These are phyloP conservation scores for Selene dorsalis DNA, from an alignment of 2,797 vertebrate genomes.

Conservation along the genomic window DNA sequence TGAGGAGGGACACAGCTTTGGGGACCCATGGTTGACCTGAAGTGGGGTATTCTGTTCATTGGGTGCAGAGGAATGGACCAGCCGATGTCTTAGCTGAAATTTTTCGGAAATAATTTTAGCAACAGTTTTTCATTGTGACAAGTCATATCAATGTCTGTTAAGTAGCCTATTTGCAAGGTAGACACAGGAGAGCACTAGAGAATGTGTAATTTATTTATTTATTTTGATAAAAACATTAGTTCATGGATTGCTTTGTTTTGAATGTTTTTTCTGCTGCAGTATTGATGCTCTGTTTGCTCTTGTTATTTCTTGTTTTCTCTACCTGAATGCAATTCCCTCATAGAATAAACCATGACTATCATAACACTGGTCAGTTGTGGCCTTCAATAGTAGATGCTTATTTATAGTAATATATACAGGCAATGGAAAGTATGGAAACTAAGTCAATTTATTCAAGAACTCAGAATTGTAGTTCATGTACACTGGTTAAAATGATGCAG, in stretches of 20 bases:
- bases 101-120: constrained; percentile 1
- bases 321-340: neutral
- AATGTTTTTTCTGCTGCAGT: neutral
- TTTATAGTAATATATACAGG: neutral
- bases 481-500: neutral
- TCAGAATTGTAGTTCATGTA: too few relatives aligned
- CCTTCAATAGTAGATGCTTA: neutral
- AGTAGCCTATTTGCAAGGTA: neutral
- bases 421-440: neutral
- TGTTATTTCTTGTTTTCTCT: constrained; percentile 10
- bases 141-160: neutral
- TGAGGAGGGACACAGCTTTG: constrained; percentile 51
- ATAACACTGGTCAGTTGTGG: neutral
- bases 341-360: constrained; percentile 13
- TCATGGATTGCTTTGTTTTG: neutral
- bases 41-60: constrained; percentile 21
- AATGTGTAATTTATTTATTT: neutral
- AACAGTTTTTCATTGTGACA: neutral
- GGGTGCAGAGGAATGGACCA: neutral
- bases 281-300: constrained; percentile 3
- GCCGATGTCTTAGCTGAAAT: neutral
- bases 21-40: constrained; percentile 48
- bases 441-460: neutral
- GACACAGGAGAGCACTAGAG: neutral
- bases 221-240: neutral